Evolutionary conservation across 2,797 vertebrate genomes (phyloP), one percentile per base, ranked within the genome.

Genomic region (Tenualosa thibaudeaui): DNA sequence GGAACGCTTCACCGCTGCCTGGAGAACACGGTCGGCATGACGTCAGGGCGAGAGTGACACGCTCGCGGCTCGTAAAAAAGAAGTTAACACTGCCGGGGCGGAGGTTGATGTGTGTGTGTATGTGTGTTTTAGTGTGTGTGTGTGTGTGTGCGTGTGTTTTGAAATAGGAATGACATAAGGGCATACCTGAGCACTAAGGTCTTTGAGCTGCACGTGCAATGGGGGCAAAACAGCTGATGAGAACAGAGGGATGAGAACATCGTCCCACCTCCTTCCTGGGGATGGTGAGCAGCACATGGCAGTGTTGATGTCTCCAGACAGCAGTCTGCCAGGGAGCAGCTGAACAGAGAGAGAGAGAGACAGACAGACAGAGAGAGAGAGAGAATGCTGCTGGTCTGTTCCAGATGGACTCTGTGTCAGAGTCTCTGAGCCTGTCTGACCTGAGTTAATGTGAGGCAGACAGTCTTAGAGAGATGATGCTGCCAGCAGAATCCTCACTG

Each of bases 181-280:
- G 78, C 87, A 88, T 83, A 88, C 89, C 90, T 90, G 84, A 90
- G 88, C 53, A 84, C 50, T 88, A 88, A 88, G 50, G 50, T 89
- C 40, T 87, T 88, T 85, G 56, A 84, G 54, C 51, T 37, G 26
- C 65, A 71, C 26, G 71, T 22, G 71, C 17, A 43, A 19, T 13
- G 13, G 68, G 62, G 37, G 19, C 75, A 83, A 81, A 89, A 85
- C 84, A 91, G 87, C 89, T 91, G 90, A 91, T 84, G 68, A 19
- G 26, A 84, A 85, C 81, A 82, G 84, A 75, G 86, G 86, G 83
- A 87, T 84, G 82, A 86, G 83, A 83, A 62, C 85, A 71, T 83
- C 17, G 37, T 46, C 54, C 19, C 46, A 4, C 46, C 46, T 7
- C 6, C 8, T 51, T 51, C 6, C 50, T 51, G 50, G 8, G 50